These are phyloP conservation scores for Temnothorax longispinosus DNA, from an alignment of 1,140 invertebrate genomes.

Conservation along the genomic window DNA sequence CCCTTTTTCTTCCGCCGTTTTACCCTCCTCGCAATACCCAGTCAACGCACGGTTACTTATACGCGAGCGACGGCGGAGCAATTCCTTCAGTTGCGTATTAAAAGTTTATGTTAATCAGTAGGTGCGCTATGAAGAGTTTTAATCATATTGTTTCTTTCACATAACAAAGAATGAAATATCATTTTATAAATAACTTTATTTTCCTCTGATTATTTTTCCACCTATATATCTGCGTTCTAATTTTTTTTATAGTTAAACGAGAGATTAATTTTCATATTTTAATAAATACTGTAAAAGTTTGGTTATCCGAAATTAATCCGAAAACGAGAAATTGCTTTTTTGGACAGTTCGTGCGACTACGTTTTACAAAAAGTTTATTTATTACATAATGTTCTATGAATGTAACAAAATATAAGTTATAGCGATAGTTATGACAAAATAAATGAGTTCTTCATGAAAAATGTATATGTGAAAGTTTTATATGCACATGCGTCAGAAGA, in stretches of 20 bases:
- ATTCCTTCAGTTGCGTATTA: constrained; percentile 45
- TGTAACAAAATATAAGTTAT: neutral
- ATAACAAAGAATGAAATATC: neutral
- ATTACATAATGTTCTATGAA: neutral
- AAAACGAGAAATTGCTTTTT: neutral
- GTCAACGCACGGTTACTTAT: constrained; percentile 52
- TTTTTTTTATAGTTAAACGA: neutral
- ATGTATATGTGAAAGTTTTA: constrained; percentile 34
- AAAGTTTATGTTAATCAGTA: constrained; percentile 53
- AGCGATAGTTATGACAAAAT: neutral
- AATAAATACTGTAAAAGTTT: neutral
- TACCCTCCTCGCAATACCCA: constrained; percentile 57
- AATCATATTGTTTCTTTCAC: neutral
- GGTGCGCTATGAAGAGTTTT: neutral
- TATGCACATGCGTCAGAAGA: constrained; percentile 13
- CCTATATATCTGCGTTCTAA: neutral
- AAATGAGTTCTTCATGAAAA: constrained; percentile 7
- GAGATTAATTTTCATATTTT: neutral
- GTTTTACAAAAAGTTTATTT: neutral
- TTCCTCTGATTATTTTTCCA: constrained; percentile 10
- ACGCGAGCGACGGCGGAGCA: constrained; percentile 42
- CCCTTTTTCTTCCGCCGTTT: constrained; percentile 62
- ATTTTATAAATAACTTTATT: neutral
- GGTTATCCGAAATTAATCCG: neutral
- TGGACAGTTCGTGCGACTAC: neutral